A percentile compares a stretch with the other conserved stretches of the same genome.
Conservation (phyloP, 2,888 invertebrate species). For the Stenodema calcarata region DNA sequence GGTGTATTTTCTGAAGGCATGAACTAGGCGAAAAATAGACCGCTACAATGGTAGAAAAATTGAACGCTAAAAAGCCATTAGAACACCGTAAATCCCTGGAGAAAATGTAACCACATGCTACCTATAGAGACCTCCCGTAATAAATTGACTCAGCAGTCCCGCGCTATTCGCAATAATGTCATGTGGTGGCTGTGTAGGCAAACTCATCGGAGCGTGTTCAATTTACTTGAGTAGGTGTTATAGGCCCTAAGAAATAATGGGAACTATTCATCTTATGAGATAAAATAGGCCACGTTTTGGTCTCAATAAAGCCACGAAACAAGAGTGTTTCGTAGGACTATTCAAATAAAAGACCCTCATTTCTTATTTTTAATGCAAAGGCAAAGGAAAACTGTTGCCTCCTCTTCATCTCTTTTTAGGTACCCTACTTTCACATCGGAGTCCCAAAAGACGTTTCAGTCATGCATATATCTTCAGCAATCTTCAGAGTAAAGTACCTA, state of each 20-base stretch:
- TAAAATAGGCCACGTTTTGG: background rate
- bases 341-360: too few relatives aligned
- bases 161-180: background rate
- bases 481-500: too few relatives aligned
- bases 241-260: background rate
- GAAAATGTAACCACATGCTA: background rate
- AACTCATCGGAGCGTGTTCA: background rate
- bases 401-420: too few relatives aligned
- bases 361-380: too few relatives aligned
- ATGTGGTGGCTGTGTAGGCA: background rate
- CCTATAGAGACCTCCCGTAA: background rate
- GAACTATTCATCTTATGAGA: background rate
- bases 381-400: too few relatives aligned
- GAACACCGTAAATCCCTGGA: background rate
- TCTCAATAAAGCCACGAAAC: background rate
- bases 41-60: background rate
- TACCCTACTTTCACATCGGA: too few relatives aligned
- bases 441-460: too few relatives aligned
- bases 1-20: too few relatives aligned
- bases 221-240: constrained; percentile 31
- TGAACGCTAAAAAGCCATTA: background rate
- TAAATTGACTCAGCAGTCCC: background rate
- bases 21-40: too few relatives aligned
- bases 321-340: too few relatives aligned
- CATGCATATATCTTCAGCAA: too few relatives aligned